Evolutionary conservation across 2,797 vertebrate genomes (phyloP), one percentile per base, ranked within the genome.

Genomic region (Podarcis siculus): DNA sequence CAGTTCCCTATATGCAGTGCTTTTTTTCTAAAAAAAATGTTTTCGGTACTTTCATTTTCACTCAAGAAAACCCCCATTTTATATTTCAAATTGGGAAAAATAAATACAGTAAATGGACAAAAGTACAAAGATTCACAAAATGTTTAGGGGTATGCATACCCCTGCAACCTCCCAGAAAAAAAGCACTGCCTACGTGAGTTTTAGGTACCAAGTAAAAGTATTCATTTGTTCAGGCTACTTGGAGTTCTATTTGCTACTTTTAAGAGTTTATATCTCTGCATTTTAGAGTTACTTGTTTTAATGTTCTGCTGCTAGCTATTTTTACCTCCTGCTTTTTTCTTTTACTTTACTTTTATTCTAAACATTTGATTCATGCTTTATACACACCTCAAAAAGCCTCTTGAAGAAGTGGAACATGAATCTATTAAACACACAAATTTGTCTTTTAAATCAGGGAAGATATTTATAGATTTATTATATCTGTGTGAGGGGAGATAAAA

Each of bases 381-480:
- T 30, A 67, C 27, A 37, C 15, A 67, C 13, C 13, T 39, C 35
- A 39, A 82, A 66, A 66, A 37, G 19, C 39, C 3, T 12, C 25
- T 67, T 64, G 12, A 81, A 37, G 61, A 37, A 64, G 35, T 55
- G 13, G 49, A 55, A 49, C 12, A 15, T 15, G 49, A 55, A 55
- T 55, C 13, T 55, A 55, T 55, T 55, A 55, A 55, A 15, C 49
- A 55, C 49, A 55, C 49, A 55, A 55, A 55, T 55, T 55, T 55
- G 49, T 91, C 37, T 88, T 90, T 86, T 90, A 71, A 87, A 91
- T 75, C n/a, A 76, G 89, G 89, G 64, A 91, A 90, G 61, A 87
- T 83, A 82, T 83, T 15, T n/a, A 72, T 39, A 30, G 32, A 39
- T 82, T 69, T 32, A 32, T 80, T 71, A 5, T 72, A 19, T 12